Base-by-base conservation (phyloP, 2,113 vertebrate genomes). In the Alethe castanea region DNA sequence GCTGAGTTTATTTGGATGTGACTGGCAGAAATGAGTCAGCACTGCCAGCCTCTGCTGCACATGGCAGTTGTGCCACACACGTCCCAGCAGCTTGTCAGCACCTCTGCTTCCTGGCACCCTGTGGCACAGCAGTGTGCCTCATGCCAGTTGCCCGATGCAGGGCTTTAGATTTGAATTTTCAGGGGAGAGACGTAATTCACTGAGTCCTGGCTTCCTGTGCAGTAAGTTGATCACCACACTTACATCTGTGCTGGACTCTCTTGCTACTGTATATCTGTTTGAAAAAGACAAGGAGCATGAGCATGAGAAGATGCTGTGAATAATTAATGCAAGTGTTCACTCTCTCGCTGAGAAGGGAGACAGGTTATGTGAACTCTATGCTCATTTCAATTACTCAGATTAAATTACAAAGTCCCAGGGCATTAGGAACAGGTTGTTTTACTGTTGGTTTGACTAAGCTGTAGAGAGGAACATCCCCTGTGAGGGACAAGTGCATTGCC, bases 11-110 rank as follows among this genome's bases (percentile, higher is more conserved):
- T 48, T 86, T 66, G n/a, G 33, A n/a, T 60, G 42, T 71, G 71
- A 62, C 31, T 47, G 62, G 38, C 52, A 72, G 54, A 69, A 88
- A 35, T 7, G 10, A 35, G 52, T 52, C 17, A 44, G 47, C 9
- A 4, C 42, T 73, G 54, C 8, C 8, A 81, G 44, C 31, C 65
- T 53, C 0, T 36, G 33, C 40, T 65, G 54, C 9, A 2, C 1
- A 0, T 33, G 28, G 24, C 53, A 33, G 11, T 19, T 1, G 3
- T 40, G 12, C n/a, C 35, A 56, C 11, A 12, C 8, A 1, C 0
- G 0, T 89, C 45, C 44, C 25, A 56, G 12, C 29, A 76, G 59
- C 38, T 25, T 45, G 56, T 66, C 60, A 86, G 33, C 38, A 38
- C 22, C 23, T 40, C 57, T 87, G 10, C 47, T 47, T 74, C 61